Base-by-base conservation (phyloP, 2,888 invertebrate species). In the Aphidius colemani region DNA sequence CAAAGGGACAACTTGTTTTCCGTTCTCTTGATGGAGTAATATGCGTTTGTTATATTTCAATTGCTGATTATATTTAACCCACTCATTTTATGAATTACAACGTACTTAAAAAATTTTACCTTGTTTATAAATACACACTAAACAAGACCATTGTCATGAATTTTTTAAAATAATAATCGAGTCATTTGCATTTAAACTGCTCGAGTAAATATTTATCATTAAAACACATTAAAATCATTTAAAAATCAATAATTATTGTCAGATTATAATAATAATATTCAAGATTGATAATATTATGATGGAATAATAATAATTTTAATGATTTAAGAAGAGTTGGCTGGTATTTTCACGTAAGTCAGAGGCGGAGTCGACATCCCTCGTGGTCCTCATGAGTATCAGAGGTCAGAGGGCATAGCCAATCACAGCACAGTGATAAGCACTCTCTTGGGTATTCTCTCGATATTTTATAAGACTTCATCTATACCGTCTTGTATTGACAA, bases 1-100 rank as follows among this genome's bases (percentile, higher is more conserved):
- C 30, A 30, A 30, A 30, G 48, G 7, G 11, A 72, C 61, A 72
- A 71, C 71, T 72, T 74, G 73, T 72, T 74, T 77, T 76, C 77
- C 78, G 77, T 70, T 73, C 66, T 73, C 53, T 77, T 78, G 79
- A 79, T 79, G 78, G 72, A 79, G 78, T 77, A 79, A 80, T 76
- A 70, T 76, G 79, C 78, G 79, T 78, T 79, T 75, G 76, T 80
- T 77, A 78, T 77, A 75, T 79, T 79, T 74, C 77, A 78, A 80
- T 78, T 79, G 75, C 75, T 77, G 73, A 66, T 66, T 55, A 70
- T 70, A 69, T 57, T 66, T 71, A 71, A 70, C 78, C 79, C 73
- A 78, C 80, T 76, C 78, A 66, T 65, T 64, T 70, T 72, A 74
- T 72, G 58, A 63, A 58, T 63, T 63, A 63, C 48, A 30, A 30